Base-by-base conservation (phyloP, 35 echinoderm and acorn worm genomes). In the Apostichopus parvimensis region DNA sequence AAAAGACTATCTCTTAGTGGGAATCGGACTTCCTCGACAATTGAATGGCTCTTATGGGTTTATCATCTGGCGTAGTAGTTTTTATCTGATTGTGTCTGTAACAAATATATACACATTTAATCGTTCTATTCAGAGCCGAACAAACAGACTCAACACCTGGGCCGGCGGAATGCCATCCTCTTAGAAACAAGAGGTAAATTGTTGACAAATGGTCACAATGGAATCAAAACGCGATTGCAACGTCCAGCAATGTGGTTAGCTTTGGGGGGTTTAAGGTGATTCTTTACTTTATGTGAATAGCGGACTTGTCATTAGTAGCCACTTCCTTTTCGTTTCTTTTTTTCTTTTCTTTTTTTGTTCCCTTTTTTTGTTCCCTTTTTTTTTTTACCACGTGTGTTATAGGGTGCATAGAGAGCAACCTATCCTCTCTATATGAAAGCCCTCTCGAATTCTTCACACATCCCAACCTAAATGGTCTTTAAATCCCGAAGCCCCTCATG, bases 101-200 rank as follows among this genome's bases (percentile, higher is more conserved):
- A 68, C 64, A 68, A 68, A 68, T 68, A 68, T 68, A 68, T 68
- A 68, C 64, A 68, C 64, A 68, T 68, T 68, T 68, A 68, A 68
- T 68, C 64, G 64, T 11, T 68, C 64, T 68, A 68, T 68, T 68
- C 64, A 68, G 18, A 11, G 64, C 11, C 64, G 64, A 68, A 68
- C 64, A 68, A 68, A 68, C 64, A 68, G 64, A 68, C 11, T 18
- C 64, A 68, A 68, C 64, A 68, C 64, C 64, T 68, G 64, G 64
- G 11, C 64, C 64, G 64, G 11, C 11, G 64, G 64, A 68, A 68
- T 68, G 64, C 64, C 11, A 18, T 68, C 64, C 64, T 18, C 18
- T 14, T 68, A 14, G 18, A 18, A 68, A 9, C 64, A 11, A 68
- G 64, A 68, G 64, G 64, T 68, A 68, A 68, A 68, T 68, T 68